Base-by-base conservation (phyloP, 2,797 vertebrate species). In the Crypturellus tataupa region DNA sequence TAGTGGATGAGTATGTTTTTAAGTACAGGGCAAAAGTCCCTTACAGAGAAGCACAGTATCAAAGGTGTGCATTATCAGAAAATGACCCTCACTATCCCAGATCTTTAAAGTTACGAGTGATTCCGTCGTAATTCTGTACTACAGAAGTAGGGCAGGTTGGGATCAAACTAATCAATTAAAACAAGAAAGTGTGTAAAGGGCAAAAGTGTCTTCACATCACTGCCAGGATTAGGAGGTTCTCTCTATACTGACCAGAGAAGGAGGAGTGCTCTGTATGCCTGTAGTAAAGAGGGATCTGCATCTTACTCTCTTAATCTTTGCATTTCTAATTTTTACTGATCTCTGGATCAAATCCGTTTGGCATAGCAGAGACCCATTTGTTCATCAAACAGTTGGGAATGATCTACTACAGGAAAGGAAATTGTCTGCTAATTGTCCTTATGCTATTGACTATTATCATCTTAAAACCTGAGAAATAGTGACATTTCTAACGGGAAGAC, bases 371-470 rank as follows among this genome's bases (percentile, higher is more conserved):
- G 70, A 67, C 31, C 51, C 77, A 83, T 70, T 65, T 87, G 55
- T 84, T 70, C 79, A 73, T 70, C 76, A 76, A 91, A 90, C 42
- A 77, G 35, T 44, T 9, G 86, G 51, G 89, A 81, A 89, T 84
- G 69, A 95, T 86, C 91, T 73, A 88, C 25, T 75, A 67, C n/a
- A 78, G 9, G 73, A 89, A 67, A 94, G 73, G 67, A 89, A 92
- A 91, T 49, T 42, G 25, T 10, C 35, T 49, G 40, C 65, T 89
- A 81, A 76, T 60, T 94, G 73, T 79, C 27, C 27, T 60, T 19
- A 79, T 31, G 37, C 19, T 44, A 40, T 6, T 78, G 40, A 42
- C 55, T 79, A 13, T 29, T 89, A 56, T 35, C 3, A 1, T 55
- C 55, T 79, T 79, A 51, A 95, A 55, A 83, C 33, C 73, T 53